phyloP scores from a whole-genome alignment of 1,140 invertebrate species.

The Colletes gigas region DNA sequence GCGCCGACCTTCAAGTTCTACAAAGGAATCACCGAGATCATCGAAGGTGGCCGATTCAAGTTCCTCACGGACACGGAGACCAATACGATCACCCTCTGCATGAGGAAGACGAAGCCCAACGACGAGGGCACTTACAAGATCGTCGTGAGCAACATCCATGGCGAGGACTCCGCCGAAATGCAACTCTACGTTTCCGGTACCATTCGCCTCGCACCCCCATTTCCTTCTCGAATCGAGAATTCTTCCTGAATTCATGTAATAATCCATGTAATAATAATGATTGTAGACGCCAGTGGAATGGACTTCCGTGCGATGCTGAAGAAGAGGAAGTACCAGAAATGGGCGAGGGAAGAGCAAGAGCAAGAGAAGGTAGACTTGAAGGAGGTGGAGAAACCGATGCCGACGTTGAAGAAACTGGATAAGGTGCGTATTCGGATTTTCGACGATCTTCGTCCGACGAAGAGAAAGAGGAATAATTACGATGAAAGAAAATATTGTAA shows the following conservation, averaged over 20 bases:
- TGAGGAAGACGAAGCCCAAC: conserved; percentile 96
- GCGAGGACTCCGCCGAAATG: conserved; percentile 97
- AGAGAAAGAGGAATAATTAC: background rate
- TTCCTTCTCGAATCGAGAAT: background rate
- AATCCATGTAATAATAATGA: too few relatives aligned
- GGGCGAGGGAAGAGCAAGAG: conserved; percentile 93
- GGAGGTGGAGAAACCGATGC: conserved; percentile 92
- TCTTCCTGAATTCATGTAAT: too few relatives aligned
- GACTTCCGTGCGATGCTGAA: conserved; percentile 99
- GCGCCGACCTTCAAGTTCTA: conserved; percentile 97
- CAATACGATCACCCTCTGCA: conserved; percentile 95
- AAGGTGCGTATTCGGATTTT: conserved; percentile 85
- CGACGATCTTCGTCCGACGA: background rate
- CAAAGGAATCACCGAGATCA: conserved; percentile 93
- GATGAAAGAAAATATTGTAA: background rate
- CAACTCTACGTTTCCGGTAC: conserved; percentile 97
- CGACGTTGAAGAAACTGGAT: conserved; percentile 94
- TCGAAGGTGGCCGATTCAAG: conserved; percentile 95
- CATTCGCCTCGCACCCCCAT: conserved; percentile 18
- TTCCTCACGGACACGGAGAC: conserved; percentile 94
- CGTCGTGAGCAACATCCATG: conserved; percentile 95
- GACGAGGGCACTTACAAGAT: conserved; percentile 99
- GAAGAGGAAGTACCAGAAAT: conserved; percentile 97
- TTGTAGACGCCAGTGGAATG: conserved; percentile 95
- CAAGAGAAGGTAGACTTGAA: conserved; percentile 96